These are phyloP conservation scores for Asarcornis scutulata DNA, from an alignment of 2,113 vertebrate species.

Conservation along the genomic window DNA sequence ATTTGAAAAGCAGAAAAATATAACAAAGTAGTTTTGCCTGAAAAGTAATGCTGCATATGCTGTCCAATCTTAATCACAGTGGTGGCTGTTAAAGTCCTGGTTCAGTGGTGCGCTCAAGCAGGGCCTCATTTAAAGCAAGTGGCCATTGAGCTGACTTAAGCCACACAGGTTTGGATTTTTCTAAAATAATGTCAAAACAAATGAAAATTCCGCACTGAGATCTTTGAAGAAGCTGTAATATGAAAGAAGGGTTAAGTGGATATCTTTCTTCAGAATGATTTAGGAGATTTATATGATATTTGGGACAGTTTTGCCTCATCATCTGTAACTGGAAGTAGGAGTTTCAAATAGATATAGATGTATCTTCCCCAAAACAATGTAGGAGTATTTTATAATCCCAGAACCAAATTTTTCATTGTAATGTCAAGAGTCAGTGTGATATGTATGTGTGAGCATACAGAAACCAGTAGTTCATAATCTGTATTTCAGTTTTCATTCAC, in stretches of 20 bases:
- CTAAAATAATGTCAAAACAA: background rate
- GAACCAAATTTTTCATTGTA: background rate
- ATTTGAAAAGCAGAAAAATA: background rate
- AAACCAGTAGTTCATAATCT: background rate
- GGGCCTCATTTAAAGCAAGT: background rate
- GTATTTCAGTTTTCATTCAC: constrained; percentile 51
- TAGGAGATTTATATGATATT: background rate
- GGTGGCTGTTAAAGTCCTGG: background rate
- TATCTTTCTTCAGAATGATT: background rate
- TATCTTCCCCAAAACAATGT: background rate
- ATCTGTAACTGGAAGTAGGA: background rate
- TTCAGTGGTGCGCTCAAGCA: background rate
- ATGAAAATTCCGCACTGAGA: background rate
- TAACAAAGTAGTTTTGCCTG: background rate
- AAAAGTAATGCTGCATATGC: accelerated
- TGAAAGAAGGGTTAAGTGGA: background rate
- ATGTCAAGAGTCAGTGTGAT: background rate
- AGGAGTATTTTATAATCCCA: background rate
- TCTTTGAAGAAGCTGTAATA: background rate
- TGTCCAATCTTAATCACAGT: background rate
- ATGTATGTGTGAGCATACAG: background rate
- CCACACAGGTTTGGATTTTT: background rate
- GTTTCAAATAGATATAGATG: background rate
- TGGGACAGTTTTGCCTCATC: background rate
- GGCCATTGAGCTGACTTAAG: background rate